Evolutionary conservation across 2,888 invertebrate genomes (phyloP).

Genomic region (Prenolepis imparis): DNA sequence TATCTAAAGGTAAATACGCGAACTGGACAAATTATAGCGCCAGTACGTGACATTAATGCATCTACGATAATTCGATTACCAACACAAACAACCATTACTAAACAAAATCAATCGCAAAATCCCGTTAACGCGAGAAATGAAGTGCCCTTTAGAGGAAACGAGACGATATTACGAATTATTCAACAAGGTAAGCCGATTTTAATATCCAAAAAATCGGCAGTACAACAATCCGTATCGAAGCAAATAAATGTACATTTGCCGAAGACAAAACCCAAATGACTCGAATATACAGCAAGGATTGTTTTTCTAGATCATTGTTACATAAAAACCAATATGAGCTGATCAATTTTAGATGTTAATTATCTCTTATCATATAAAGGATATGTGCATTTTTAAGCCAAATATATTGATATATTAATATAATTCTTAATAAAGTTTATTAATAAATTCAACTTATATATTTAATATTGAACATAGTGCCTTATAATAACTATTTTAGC

Average conservation of each 20-base stretch:
- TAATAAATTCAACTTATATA: conserved; percentile 26
- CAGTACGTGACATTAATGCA: neutral
- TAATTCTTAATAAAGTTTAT: conserved; percentile 63
- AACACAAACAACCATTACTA: neutral
- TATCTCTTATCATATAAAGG: conserved; percentile 36
- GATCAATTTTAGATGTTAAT: conserved; percentile 47
- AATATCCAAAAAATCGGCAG: neutral
- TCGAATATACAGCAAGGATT: neutral
- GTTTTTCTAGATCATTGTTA: conserved; percentile 64
- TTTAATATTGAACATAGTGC: conserved; percentile 20
- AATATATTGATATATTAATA: conserved; percentile 56
- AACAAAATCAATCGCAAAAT: conserved; percentile 18
- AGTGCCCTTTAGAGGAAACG: conserved; percentile 17
- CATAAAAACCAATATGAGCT: conserved; percentile 25
- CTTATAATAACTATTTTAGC: conserved; percentile 11
- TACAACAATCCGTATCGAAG: neutral
- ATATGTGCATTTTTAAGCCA: conserved; percentile 53
- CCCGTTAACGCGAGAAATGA: neutral
- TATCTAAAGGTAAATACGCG: conserved; percentile 52
- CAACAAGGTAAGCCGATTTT: conserved; percentile 23
- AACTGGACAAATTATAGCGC: neutral
- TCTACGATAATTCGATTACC: conserved; percentile 44
- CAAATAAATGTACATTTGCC: conserved; percentile 7
- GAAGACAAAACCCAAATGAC: conserved; percentile 47
- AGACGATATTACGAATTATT: conserved; percentile 3